Conservation (phyloP, 2,113 vertebrate genomes). For the Pionites leucogaster region DNA sequence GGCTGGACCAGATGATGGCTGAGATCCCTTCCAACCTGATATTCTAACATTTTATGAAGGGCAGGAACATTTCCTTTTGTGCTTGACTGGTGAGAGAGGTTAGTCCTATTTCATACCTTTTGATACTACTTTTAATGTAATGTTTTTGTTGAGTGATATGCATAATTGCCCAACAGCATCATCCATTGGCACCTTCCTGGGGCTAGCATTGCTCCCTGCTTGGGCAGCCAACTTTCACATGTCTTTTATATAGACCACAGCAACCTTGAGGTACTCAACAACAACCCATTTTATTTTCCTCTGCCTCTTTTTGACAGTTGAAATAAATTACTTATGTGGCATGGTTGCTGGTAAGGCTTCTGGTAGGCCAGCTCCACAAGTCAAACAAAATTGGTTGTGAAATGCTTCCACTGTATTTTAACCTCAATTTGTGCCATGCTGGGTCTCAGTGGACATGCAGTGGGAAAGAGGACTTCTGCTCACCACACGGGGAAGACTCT, state of each 20-base stretch:
- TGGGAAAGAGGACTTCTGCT: background rate
- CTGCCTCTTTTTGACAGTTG: background rate
- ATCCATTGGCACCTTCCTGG: background rate
- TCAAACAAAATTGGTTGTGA: background rate
- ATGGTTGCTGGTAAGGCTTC: background rate
- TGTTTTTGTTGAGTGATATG: background rate
- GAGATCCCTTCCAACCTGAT: background rate
- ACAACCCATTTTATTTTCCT: background rate
- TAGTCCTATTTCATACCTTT: background rate
- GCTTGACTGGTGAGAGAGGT: background rate
- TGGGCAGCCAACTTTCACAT: background rate
- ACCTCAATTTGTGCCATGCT: fast-evolving
- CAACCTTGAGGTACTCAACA: background rate
- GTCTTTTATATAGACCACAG: background rate
- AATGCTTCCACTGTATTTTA: background rate
- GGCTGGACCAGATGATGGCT: background rate
- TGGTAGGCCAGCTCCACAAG: background rate
- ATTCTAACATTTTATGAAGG: background rate
- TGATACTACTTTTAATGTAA: background rate
- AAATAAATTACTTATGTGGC: background rate
- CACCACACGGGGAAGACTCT: fast-evolving
- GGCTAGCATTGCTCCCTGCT: background rate
- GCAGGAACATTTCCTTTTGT: background rate
- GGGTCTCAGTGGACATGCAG: fast-evolving
- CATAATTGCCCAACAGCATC: background rate